Evolutionary conservation across 2,888 invertebrate genomes (phyloP).

Genomic region (Erynnis tages): DNA sequence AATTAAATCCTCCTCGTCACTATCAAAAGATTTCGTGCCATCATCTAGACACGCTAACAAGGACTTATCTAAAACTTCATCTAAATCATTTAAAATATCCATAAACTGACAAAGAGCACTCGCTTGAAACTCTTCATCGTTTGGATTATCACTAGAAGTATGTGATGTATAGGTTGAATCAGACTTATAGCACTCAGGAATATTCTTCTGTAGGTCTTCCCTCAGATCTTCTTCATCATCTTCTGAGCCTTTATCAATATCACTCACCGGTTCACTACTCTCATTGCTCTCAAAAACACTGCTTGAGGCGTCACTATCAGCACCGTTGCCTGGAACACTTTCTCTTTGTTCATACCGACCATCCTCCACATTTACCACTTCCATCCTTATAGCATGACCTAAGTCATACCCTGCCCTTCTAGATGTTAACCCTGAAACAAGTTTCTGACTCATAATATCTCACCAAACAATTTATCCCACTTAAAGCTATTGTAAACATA

Average conservation of each 20-base stretch:
- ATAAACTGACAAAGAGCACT: conserved; percentile 76
- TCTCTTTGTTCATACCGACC: conserved; percentile 67
- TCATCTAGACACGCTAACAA: conserved; percentile 70
- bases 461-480: not conserved
- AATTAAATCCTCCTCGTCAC: conserved; percentile 74
- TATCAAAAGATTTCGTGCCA: conserved; percentile 57
- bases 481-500: conserved; percentile 38
- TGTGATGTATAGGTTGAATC: conserved; percentile 73
- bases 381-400: conserved; percentile 75
- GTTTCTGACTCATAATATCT: conserved; percentile 9
- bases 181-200: conserved; percentile 72
- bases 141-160: conserved; percentile 62
- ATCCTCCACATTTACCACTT: conserved; percentile 65
- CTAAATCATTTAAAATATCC: conserved; percentile 81
- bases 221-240: conserved; percentile 70
- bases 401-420: conserved; percentile 69
- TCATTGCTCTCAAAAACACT: conserved; percentile 59
- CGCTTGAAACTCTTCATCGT: conserved; percentile 74
- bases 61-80: conserved; percentile 81
- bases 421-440: conserved; percentile 67
- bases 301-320: conserved; percentile 63
- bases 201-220: conserved; percentile 71
- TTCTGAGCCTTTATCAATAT: conserved; percentile 59
- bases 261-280: conserved; percentile 54
- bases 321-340: conserved; percentile 59